Evolutionary conservation across 2,113 vertebrate species (phyloP).

Genomic region (Carollia perspicillata): DNA sequence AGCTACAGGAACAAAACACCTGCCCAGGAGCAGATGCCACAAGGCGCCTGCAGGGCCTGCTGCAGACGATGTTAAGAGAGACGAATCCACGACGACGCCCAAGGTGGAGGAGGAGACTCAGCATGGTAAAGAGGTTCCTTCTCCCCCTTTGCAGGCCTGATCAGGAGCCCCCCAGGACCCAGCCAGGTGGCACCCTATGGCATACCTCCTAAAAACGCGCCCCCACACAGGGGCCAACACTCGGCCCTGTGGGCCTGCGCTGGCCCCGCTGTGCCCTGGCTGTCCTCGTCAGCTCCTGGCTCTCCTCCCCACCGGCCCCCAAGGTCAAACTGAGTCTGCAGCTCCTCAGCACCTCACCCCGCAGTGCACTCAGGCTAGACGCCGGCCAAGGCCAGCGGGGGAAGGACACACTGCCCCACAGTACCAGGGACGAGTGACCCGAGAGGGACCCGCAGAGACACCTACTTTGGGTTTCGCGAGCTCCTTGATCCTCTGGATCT

Average conservation of each 20-base stretch:
- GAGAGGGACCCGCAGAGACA: background rate
- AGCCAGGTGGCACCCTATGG: no score
- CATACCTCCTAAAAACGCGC: background rate
- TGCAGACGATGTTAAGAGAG: background rate
- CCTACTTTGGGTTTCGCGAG: constrained; percentile 94
- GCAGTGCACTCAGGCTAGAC: background rate
- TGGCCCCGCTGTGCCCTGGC: background rate
- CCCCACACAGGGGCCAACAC: background rate
- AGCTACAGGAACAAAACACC: background rate
- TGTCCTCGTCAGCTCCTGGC: background rate
- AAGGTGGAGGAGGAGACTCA: background rate
- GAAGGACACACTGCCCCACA: background rate
- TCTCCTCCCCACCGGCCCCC: background rate
- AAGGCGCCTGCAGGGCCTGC: background rate
- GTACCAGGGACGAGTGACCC: background rate
- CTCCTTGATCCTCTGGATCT: constrained; percentile 94
- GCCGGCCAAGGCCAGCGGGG: background rate
- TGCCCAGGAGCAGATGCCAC: background rate
- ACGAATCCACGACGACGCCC: background rate
- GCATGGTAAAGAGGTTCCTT: rapidly evolving
- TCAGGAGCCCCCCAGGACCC: background rate
- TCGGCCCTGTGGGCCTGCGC: background rate
- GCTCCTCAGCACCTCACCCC: background rate
- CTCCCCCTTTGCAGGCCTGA: background rate
- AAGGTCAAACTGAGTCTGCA: background rate